Base-by-base conservation (phyloP, 2,888 invertebrate genomes). In the Melikaiella ostensackeni region DNA sequence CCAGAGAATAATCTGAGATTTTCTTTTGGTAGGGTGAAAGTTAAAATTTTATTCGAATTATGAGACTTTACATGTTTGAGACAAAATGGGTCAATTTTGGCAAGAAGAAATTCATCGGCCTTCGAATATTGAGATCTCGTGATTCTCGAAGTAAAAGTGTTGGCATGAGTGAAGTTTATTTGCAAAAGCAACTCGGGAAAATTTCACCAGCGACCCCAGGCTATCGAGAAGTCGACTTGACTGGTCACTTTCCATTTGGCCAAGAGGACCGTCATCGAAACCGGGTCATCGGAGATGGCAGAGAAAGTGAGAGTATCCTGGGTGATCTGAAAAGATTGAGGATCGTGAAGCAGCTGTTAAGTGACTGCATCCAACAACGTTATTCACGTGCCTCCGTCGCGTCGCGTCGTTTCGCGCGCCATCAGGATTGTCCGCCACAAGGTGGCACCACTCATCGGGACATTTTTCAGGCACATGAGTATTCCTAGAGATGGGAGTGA, bases 221-320 rank as follows among this genome's bases (percentile, higher is more conserved):
- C 30, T 70, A 33, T 30, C 50, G 46, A 70, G 50, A n/a, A 70
- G 70, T 70, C 27, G 46, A 70, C 70, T 70, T 79, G 79, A 75
- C 79, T 80, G 76, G 79, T 81, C 79, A 81, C 81, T 81, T 81
- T 81, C 81, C 81, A 80, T 80, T 79, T 77, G 75, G 75, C 77
- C 81, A 75, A 79, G 62, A 64, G 78, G 77, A 75, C 63, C 78
- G 79, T 77, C 79, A 79, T 78, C 78, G 78, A 81, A 81, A 81
- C 74, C 79, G 79, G 81, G 81, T 81, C 81, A 81, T 77, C 79
- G 73, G 75, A 77, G 81, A 81, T 78, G 77, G 78, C 81, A 78
- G 79, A 79, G 81, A 81, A 81, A 81, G 81, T 81, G 81, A 81
- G 75, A 81, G 81, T 81, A 81, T 75, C 64, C 78, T 74, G 77